Conservation (phyloP, 53 echinoderm and acorn worm species). For the Crossaster papposus region DNA sequence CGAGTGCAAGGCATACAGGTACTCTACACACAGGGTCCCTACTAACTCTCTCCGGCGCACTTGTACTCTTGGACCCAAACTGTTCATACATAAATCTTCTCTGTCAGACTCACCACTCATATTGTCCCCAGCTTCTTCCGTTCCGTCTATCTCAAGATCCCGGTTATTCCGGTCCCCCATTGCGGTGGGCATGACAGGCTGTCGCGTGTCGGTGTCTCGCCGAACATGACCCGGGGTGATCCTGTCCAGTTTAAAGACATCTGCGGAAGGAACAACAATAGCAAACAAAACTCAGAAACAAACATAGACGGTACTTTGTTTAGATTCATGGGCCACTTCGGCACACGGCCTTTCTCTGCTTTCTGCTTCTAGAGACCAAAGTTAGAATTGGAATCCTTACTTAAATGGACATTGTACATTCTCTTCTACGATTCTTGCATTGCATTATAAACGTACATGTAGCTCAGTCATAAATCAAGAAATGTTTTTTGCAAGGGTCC, state of each 20-base stretch:
- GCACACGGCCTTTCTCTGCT: too few species aligned
- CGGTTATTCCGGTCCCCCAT: conserved; percentile 15
- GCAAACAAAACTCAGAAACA: neutral
- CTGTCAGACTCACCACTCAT: neutral
- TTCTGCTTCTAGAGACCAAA: too few species aligned
- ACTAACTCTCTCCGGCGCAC: too few species aligned
- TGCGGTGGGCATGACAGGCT: conserved; percentile 62
- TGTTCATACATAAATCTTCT: too few species aligned
- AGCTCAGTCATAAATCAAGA: too few species aligned
- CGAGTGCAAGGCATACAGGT: too few species aligned
- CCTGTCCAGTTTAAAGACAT: conserved; percentile 82
- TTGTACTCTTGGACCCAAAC: too few species aligned
- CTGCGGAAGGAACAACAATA: conserved; percentile 50
- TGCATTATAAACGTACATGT: too few species aligned
- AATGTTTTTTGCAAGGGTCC: too few species aligned
- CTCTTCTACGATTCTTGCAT: neutral
- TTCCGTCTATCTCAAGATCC: conserved; percentile 73
- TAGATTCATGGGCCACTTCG: too few species aligned
- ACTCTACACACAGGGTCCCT: too few species aligned
- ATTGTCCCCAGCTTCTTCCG: conserved; percentile 32
- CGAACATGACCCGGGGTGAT: conserved; percentile 93
- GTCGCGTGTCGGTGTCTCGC: conserved; percentile 76
- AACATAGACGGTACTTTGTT: neutral
- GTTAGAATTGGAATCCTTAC: too few species aligned
- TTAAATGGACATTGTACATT: neutral